Conservation (phyloP, 2,888 invertebrate species). For the Drosophila mayaguana region DNA sequence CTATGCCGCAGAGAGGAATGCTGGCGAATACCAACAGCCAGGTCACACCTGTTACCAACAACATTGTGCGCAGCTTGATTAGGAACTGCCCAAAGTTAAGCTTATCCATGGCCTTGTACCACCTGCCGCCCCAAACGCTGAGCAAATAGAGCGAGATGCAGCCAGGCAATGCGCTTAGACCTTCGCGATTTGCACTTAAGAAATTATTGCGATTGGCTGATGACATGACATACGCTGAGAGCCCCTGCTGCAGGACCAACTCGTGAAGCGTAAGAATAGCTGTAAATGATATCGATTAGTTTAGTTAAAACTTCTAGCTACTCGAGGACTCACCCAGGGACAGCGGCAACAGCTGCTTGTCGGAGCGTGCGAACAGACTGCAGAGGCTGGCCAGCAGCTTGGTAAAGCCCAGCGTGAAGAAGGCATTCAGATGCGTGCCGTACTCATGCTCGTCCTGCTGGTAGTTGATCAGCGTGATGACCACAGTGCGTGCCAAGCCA, state of each 20-base stretch:
- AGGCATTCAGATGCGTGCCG: constrained; percentile 99
- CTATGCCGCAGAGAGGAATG: constrained; percentile 87
- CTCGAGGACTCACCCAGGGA: constrained; percentile 67
- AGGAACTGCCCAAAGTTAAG: constrained; percentile 63
- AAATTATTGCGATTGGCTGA: constrained; percentile 87
- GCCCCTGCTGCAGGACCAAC: constrained; percentile 87
- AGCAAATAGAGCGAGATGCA: constrained; percentile 93
- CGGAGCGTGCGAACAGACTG: constrained; percentile 50
- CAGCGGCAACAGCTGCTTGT: constrained; percentile 84
- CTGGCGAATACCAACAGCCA: constrained; percentile 86
- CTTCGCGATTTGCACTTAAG: constrained; percentile 95
- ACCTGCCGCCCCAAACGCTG: constrained; percentile 88
- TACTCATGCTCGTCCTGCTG: constrained; percentile 96
- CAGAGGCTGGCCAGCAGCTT: constrained; percentile 89
- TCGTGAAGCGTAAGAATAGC: constrained; percentile 89
- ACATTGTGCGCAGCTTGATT: constrained; percentile 68
- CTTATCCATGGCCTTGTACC: constrained; percentile 84
- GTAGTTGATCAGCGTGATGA: constrained; percentile 90
- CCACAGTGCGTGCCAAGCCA: constrained; percentile 88
- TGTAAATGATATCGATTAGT: constrained; percentile 64
- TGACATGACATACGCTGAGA: constrained; percentile 90
- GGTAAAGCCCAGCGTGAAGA: constrained; percentile 94
- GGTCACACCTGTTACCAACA: constrained; percentile 75
- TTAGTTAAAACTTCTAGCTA: no score
- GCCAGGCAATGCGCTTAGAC: constrained; percentile 93